phyloP scores from a whole-genome alignment of 2,797 vertebrate genomes.

The Valencia hispanica region DNA sequence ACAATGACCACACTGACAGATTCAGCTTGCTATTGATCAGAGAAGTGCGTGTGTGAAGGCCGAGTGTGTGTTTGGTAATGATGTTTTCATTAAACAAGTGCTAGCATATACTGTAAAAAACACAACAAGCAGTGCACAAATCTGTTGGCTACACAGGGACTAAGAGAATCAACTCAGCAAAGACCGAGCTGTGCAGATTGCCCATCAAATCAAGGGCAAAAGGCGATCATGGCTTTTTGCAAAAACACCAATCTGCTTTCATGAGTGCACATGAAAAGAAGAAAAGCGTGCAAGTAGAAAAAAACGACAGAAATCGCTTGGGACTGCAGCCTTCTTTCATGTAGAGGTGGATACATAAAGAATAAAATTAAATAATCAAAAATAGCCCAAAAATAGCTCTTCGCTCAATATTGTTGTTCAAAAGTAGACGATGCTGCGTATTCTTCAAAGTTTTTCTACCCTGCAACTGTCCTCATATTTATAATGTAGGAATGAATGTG shows the following conservation, averaged over 20 bases:
- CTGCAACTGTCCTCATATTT: constrained; percentile 23
- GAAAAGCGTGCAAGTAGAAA: constrained; percentile 35
- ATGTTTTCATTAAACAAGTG: constrained; percentile 61
- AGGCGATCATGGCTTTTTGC: background rate
- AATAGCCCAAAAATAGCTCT: constrained; percentile 68
- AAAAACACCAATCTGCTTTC: constrained; percentile 33
- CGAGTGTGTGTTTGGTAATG: constrained; percentile 10
- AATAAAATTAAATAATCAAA: constrained; percentile 75
- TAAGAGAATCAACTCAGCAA: background rate
- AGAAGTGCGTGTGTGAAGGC: constrained; percentile 53
- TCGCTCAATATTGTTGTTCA: constrained; percentile 31
- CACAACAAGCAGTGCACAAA: constrained; percentile 5
- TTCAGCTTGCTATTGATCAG: constrained; percentile 58
- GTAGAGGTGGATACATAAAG: constrained; percentile 78
- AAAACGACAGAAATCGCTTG: constrained; percentile 56
- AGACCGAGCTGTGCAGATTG: constrained; percentile 16
- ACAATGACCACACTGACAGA: constrained; percentile 52
- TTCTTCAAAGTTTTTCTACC: constrained; percentile 29
- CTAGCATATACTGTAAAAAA: constrained; percentile 8
- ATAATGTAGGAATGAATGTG: constrained; percentile 23
- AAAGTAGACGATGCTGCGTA: constrained; percentile 16
- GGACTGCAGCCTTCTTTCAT: constrained; percentile 73
- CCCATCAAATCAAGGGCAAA: constrained; percentile 7
- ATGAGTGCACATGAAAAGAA: constrained; percentile 35
- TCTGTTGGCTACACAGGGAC: constrained; percentile 11